These are phyloP conservation scores for Magallana gigas DNA, from an alignment of 1,140 invertebrate genomes.

Conservation along the genomic window DNA sequence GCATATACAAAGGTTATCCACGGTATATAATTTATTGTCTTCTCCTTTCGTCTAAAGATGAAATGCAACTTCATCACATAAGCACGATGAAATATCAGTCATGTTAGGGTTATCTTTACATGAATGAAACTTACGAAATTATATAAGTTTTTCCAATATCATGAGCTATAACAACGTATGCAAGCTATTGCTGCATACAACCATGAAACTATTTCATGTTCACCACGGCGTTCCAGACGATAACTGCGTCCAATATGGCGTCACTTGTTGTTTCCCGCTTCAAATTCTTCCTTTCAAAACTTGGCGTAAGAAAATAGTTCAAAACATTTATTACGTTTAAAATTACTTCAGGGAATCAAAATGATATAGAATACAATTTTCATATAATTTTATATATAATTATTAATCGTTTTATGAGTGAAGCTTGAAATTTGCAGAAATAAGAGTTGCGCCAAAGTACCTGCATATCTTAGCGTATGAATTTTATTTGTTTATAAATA, in stretches of 20 bases:
- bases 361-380: no score
- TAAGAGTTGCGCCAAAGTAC: neutral
- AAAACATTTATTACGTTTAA: neutral
- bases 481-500: slow-evolving; percentile 32
- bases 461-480: neutral
- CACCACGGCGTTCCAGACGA: neutral
- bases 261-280: slow-evolving; percentile 74
- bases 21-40: no score
- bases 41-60: no score
- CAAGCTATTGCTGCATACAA: neutral
- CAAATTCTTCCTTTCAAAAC: slow-evolving; percentile 49
- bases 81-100: no score
- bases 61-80: no score
- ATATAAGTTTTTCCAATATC: neutral
- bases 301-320: slow-evolving; percentile 33
- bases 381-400: neutral
- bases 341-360: no score
- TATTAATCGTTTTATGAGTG: no score
- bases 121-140: neutral
- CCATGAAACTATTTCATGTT: neutral
- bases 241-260: slow-evolving; percentile 71
- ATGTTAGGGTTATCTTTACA: no score
- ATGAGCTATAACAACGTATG: neutral
- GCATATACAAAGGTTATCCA: slow-evolving; percentile 6
- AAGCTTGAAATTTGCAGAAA: no score